Evolutionary conservation across 2,797 vertebrate species (phyloP).

Genomic region (Lepilemur ruficaudatus): DNA sequence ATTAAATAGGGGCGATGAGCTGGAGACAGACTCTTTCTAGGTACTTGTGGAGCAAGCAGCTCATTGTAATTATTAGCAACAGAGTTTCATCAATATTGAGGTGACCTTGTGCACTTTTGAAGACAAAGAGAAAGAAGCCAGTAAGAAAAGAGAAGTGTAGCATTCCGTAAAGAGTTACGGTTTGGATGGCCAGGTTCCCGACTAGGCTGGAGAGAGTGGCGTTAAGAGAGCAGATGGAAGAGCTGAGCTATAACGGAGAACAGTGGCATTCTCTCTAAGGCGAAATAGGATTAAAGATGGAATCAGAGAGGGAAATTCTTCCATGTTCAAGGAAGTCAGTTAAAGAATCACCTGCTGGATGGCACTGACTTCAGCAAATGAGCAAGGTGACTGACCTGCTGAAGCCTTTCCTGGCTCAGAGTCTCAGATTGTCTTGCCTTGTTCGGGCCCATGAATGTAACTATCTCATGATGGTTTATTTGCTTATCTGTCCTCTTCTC

Average conservation of each 20-base stretch:
- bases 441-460: rapidly evolving
- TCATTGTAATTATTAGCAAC: neutral
- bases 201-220: too few species aligned
- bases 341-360: neutral
- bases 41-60: neutral
- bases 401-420: too few species aligned
- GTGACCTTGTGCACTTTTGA: neutral
- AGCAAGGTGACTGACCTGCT: rapidly evolving
- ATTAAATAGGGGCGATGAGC: neutral
- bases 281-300: neutral
- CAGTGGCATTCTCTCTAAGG: neutral
- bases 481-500: too few species aligned
- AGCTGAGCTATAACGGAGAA: rapidly evolving
- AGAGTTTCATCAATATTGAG: neutral
- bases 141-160: neutral
- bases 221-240: neutral
- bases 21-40: neutral
- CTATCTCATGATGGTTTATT: rapidly evolving
- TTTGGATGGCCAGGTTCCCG: rapidly evolving
- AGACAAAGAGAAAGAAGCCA: neutral
- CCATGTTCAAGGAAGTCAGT: neutral
- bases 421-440: rapidly evolving
- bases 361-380: neutral
- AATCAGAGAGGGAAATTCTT: neutral
- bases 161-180: neutral